Conservation (phyloP, 2,888 invertebrate genomes). For the Xestia c-nigrum region DNA sequence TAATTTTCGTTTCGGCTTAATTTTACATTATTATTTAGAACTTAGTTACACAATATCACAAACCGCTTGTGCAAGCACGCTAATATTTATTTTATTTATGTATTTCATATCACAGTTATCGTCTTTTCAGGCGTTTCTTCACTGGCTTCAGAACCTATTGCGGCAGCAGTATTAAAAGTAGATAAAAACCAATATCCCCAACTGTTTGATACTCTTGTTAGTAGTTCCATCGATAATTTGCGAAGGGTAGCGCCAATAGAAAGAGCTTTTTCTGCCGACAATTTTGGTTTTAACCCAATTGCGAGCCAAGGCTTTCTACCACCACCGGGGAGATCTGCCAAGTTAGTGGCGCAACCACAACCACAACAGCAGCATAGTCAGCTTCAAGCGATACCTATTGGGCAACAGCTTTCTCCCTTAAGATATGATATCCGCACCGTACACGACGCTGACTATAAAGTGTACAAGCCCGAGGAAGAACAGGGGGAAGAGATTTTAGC, state of each 20-base stretch:
- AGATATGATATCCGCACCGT: conserved; percentile 87
- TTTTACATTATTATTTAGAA: conserved; percentile 11
- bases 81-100: conserved; percentile 53
- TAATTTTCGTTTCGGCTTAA: conserved; percentile 76
- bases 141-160: conserved; percentile 86
- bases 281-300: conserved; percentile 88
- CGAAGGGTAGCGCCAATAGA: conserved; percentile 84
- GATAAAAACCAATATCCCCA: conserved; percentile 87
- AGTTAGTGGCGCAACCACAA: conserved; percentile 78
- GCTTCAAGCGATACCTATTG: conserved; percentile 70
- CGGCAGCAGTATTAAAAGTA: conserved; percentile 84
- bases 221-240: conserved; percentile 88
- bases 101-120: conserved; percentile 63
- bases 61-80: conserved; percentile 70
- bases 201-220: conserved; percentile 86
- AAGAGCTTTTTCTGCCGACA: conserved; percentile 84
- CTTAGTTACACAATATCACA: conserved; percentile 16
- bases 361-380: conserved; percentile 72
- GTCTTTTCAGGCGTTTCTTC: conserved; percentile 86
- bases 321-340: conserved; percentile 79
- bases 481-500: conserved; percentile 85
- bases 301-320: conserved; percentile 85
- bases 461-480: conserved; percentile 86
- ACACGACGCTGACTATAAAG: conserved; percentile 88
- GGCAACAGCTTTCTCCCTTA: conserved; percentile 80